A percentile compares a stretch with the other conserved stretches of the same genome.
Conservation (phyloP, 2,888 invertebrate genomes). For the Eremobia ochroleuca region DNA sequence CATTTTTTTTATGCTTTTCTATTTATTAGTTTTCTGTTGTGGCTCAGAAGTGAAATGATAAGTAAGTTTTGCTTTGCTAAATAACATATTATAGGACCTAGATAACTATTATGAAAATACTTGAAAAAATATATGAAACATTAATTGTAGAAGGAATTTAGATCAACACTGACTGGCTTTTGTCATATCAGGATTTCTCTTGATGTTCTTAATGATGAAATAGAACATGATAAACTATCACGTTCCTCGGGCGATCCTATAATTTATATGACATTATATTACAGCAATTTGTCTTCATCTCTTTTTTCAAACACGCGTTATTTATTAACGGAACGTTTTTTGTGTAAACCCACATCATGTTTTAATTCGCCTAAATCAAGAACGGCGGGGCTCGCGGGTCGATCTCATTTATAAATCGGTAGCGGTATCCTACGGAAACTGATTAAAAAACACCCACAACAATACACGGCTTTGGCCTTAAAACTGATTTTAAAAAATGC, state of each 20-base stretch:
- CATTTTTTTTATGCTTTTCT: no score
- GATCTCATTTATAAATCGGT: conserved; percentile 89
- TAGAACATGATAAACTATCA: conserved; percentile 61
- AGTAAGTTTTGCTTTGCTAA: neutral
- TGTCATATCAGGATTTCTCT: conserved; percentile 55
- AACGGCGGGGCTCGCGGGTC: conserved; percentile 79
- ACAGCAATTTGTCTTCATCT: conserved; percentile 88
- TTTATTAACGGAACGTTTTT: conserved; percentile 87
- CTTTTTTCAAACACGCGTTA: conserved; percentile 85
- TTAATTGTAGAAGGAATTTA: neutral
- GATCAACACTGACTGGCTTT: conserved; percentile 9
- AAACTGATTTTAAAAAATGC: conserved; percentile 89
- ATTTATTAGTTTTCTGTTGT: neutral
- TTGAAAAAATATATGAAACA: neutral
- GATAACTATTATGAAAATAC: neutral
- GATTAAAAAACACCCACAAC: conserved; percentile 88
- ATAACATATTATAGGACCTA: no score
- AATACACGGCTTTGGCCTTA: conserved; percentile 87
- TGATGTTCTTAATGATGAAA: conserved; percentile 62
- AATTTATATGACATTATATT: conserved; percentile 83
- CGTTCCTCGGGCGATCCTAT: conserved; percentile 67
- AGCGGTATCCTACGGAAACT: conserved; percentile 91
- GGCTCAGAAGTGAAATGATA: neutral
- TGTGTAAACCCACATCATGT: conserved; percentile 88
- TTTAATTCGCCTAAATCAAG: conserved; percentile 89